Evolutionary conservation across 2,113 vertebrate genomes (phyloP), one percentile per base, ranked within the genome.

Genomic region (Stomatorhinus ivindoensis): DNA sequence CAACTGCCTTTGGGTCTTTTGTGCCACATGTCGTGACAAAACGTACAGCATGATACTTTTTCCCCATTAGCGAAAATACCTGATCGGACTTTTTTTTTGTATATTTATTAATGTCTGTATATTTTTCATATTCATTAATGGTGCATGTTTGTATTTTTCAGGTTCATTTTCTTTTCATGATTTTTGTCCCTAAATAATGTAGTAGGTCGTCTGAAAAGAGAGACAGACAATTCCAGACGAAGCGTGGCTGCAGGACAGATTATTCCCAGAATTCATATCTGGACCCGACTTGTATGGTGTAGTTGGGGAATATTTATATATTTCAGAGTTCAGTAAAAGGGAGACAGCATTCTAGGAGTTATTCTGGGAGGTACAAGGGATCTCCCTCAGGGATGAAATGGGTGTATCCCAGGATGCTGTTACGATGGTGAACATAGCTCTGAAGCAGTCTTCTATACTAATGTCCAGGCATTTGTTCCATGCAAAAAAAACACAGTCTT

Each of bases 271-370:
- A 47, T 85, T 44, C 19, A 42, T 39, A 80, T 80, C 73, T 19
- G 35, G 42, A 84, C 39, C 44, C 7, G n/a, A 86, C 85, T n/a
- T 50, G 85, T 13, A 24, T 11, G 83, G 46, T 39, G 19, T 44
- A 48, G 19, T 27, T 24, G 76, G 90, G 80, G 91, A 93, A 93
- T 87, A 89, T 82, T 73, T 73, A 35, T 35, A 73, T 61, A 61
- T 61, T 61, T 61, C 24, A 61, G 55, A 89, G 89, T 53, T 50
- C 27, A 31, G 47, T n/a, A 27, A 69, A 31, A 69, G 61, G n/a
- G n/a, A 69, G 27, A 69, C n/a, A 31, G 61, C 27, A 31, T 69
- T 69, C 61, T 69, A 27, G n/a, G 61, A 27, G 61, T 31, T 65
- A 65, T 65, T 6, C n/a, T 27, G 10, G 9, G 27, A 27, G 27